Percentiles rank a stretch among this genome's conserved stretches.
These are phyloP conservation scores for Gorsachius magnificus DNA, from an alignment of 2,797 vertebrate genomes.

Conservation along the genomic window DNA sequence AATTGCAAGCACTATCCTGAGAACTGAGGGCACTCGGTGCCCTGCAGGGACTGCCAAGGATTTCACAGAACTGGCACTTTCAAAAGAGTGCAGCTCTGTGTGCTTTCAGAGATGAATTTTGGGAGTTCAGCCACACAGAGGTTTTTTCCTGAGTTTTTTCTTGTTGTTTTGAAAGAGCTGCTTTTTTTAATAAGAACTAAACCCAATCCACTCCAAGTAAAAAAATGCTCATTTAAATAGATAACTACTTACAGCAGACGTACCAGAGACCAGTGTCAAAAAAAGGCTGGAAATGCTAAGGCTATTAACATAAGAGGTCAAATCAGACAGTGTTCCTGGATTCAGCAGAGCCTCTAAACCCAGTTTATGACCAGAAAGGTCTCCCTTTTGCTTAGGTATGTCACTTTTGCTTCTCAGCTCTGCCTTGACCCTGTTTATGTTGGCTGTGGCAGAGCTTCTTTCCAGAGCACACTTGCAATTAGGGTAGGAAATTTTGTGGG, in stretches of 20 bases:
- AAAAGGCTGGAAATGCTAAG: constrained; percentile 11
- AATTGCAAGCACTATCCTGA: constrained; percentile 26
- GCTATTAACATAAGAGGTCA: constrained; percentile 34
- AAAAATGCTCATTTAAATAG: constrained; percentile 35
- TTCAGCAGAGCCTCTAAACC: not conserved
- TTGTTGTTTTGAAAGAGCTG: constrained; percentile 25
- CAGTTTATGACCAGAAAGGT: not conserved
- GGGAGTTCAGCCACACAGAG: constrained; percentile 41
- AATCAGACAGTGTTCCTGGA: not conserved
- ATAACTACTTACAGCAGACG: constrained; percentile 27
- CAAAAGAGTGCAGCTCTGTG: constrained; percentile 33
- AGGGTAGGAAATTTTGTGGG: not conserved
- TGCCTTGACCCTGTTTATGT: not conserved
- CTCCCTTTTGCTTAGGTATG: constrained; percentile 18
- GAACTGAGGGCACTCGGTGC: constrained; percentile 17
- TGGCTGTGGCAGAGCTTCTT: not conserved
- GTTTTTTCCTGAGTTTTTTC: constrained; percentile 1
- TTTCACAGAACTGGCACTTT: constrained; percentile 30
- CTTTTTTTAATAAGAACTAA: not conserved
- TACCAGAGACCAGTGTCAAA: constrained; percentile 2
- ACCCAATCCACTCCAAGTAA: constrained; percentile 23
- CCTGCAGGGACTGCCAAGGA: constrained; percentile 31
- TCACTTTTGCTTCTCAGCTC: not conserved
- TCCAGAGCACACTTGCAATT: constrained; percentile 18
- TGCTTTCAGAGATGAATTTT: constrained; percentile 55